Evolutionary conservation across 2,113 vertebrate genomes (phyloP), one percentile per base, ranked within the genome.

Genomic region (Oncorhynchus mykiss): DNA sequence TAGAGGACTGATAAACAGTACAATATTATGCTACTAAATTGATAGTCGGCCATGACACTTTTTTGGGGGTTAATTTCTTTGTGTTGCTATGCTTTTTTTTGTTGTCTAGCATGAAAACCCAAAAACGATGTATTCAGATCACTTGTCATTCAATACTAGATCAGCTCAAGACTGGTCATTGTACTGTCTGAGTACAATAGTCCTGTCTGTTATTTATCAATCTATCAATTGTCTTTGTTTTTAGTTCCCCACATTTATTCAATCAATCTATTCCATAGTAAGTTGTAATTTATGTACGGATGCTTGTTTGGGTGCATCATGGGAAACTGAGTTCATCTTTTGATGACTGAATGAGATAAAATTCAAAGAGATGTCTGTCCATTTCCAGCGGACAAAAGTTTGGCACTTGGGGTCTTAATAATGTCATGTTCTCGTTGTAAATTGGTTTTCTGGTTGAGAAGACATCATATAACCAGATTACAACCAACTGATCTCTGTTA

Each of bases 261-360:
- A 91, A 78, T 92, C 91, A 92, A 88, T 90, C 91, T 88, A 90
- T 92, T 59, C 91, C 90, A 92, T 92, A 91, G 91, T 92, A 92
- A 92, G 91, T 92, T 88, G 82, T 82, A 84, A 91, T 89, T 90
- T 90, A 82, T 89, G 88, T 91, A 87, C 83, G 67, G 84, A 87
- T 91, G 88, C 91, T 91, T 92, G 90, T 91, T 79, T 90, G 88
- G 89, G 87, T 91, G 91, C 91, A 92, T 91, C 90, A 90, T 90
- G 90, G 87, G 88, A 84, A 88, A 81, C 67, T 82, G 79, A 81
- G 87, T 82, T 85, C 84, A 83, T 83, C 74, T 78, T 27, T 76
- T 59, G 45, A 82, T 39, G 59, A 80, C 82, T 83, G 85, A 82
- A 80, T 80, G 79, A 80, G 81, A 64, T 78, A 62, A 27, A 24